A percentile compares a stretch with the other conserved stretches of the same genome.
phyloP scores from a whole-genome alignment of 2,888 invertebrate species.

The Apamea monoglypha region DNA sequence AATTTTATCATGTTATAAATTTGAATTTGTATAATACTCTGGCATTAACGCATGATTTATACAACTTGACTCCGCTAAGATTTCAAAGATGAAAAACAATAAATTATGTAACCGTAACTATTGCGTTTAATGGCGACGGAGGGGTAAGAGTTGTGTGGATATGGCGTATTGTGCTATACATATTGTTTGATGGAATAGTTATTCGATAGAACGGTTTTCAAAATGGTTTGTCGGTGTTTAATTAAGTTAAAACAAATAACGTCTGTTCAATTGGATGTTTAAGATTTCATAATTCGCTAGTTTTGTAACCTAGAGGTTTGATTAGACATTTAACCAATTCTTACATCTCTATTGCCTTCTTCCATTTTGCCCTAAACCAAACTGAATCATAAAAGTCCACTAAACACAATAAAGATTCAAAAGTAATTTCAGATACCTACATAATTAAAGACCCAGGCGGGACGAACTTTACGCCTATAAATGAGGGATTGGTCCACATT shows the following conservation, averaged over 20 bases:
- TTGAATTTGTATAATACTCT: conserved; percentile 90
- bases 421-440: too few species aligned
- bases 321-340: background rate
- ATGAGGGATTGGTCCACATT: too few species aligned
- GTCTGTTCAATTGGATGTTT: background rate
- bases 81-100: conserved; percentile 91
- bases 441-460: too few species aligned
- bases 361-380: too few species aligned
- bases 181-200: background rate
- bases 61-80: conserved; percentile 90
- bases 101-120: conserved; percentile 89
- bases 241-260: background rate
- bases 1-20: conserved; percentile 91
- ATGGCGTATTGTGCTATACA: conserved; percentile 42
- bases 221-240: background rate
- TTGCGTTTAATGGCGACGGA: conserved; percentile 85
- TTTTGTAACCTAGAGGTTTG: background rate
- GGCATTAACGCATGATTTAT: conserved; percentile 90
- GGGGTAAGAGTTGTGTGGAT: conserved; percentile 73
- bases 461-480: too few species aligned
- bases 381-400: too few species aligned
- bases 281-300: too few species aligned
- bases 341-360: too few species aligned
- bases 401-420: too few species aligned
- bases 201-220: background rate